Conservation (phyloP, 2,888 invertebrate species). For the Agonum fuliginosum region DNA sequence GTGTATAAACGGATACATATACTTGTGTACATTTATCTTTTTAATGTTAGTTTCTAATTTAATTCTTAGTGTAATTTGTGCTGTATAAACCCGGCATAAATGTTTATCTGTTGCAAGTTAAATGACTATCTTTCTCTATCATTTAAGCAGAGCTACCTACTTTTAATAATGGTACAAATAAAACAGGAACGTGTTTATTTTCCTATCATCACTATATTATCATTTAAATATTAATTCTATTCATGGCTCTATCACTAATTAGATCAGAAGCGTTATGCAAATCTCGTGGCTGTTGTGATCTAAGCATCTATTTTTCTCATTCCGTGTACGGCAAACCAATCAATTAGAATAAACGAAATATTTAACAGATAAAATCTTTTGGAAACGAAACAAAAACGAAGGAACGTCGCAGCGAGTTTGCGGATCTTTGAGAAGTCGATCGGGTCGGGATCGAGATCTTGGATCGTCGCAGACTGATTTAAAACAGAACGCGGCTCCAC, state of each 20-base stretch:
- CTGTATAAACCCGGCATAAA: no score
- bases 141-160: no score
- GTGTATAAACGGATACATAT: no score
- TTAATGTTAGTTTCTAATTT: no score
- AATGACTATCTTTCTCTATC: no score
- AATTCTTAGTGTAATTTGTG: no score
- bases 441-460: neutral
- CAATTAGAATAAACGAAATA: conserved; percentile 47
- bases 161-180: no score
- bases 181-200: no score
- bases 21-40: no score
- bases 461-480: conserved; percentile 20
- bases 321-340: conserved; percentile 16
- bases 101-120: no score
- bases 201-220: neutral
- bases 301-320: neutral
- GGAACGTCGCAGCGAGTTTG: neutral
- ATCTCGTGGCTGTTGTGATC: neutral
- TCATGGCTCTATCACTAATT: neutral
- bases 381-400: neutral
- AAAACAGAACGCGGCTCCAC: conserved; percentile 26
- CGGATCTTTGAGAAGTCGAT: conserved; percentile 9
- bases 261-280: neutral
- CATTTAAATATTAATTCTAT: neutral
- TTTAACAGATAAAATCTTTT: conserved; percentile 19